Percentiles rank a stretch among this genome's conserved stretches.
Conservation (phyloP, 2,888 invertebrate species). For the Thyatira batis region DNA sequence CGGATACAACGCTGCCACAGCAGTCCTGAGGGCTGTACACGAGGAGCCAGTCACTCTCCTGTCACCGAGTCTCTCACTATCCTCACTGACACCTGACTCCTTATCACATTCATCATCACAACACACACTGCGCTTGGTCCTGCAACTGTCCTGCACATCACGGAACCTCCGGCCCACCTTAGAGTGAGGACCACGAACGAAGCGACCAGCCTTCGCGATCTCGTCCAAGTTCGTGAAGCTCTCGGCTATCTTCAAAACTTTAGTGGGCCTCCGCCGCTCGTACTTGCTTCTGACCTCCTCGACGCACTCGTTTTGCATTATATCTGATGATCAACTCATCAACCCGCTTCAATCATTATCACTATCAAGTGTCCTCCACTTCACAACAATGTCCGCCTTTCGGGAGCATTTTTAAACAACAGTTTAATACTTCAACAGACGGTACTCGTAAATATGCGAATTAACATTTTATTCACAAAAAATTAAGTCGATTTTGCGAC, state of each 20-base stretch:
- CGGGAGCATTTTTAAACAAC: constrained; percentile 52
- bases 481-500: constrained; percentile 63
- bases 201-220: constrained; percentile 72
- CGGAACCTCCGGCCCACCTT: constrained; percentile 64
- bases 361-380: constrained; percentile 60
- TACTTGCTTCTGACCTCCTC: constrained; percentile 69
- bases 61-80: constrained; percentile 74
- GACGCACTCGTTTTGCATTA: constrained; percentile 77
- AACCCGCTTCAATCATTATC: constrained; percentile 77
- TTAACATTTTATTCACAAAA: constrained; percentile 69
- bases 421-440: constrained; percentile 54
- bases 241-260: constrained; percentile 79
- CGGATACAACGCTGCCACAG: constrained; percentile 94
- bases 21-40: constrained; percentile 94
- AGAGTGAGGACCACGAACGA: constrained; percentile 72
- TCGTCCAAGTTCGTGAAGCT: constrained; percentile 80
- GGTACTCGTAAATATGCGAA: constrained; percentile 69
- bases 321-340: constrained; percentile 63
- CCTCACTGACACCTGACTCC: constrained; percentile 78
- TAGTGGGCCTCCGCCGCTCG: constrained; percentile 76
- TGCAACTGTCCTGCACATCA: constrained; percentile 54
- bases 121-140: constrained; percentile 68
- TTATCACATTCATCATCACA: constrained; percentile 77
- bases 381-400: constrained; percentile 51
- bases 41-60: constrained; percentile 82